Evolutionary conservation across 1,140 invertebrate species (phyloP), one percentile per base, ranked within the genome.

Genomic region (Lepidotrigona ventralis): DNA sequence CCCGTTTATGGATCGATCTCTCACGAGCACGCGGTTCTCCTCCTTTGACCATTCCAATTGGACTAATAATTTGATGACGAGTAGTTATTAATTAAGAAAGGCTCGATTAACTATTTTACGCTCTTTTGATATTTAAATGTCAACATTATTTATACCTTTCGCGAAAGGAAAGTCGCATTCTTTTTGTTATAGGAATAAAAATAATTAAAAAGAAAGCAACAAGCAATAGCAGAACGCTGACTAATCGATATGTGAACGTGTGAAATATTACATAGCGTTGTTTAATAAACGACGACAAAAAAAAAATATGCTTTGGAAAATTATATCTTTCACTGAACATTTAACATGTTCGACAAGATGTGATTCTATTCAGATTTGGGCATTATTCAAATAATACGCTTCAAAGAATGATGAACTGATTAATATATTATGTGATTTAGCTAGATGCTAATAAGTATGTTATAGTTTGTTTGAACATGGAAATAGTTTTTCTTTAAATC

Each of bases 1-100:
- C 70, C n/a, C 29, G 53, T 63, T 33, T 54, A 39, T n/a, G 19
- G 5, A 86, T 85, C 74, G 63, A 82, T 85, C 26, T 85, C 26
- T 29, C 29, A 17, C 29, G 33, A 69, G 70, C 70, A 71, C 63
- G 70, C 74, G 82, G 19, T 21, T 75, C 54, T 54, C 5, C 56
- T 46, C 39, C 39, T 46, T 78, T n/a, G 72, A 11, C 72, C 51
- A 21, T 78, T 23, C 9, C 17, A 69, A 39, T 69, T 46, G 23
- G 9, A 60, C 23, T 21, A 11, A 23, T n/a, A 60, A 60, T 60
- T 56, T 56, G 17, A 56, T 56, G 4, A 19, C 54, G 54, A 17
- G 54, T 8, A 19, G 39, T 46, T 46, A 0, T 8, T 46, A 46
- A 19, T 6, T 8, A 29, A 64, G 8, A 29, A 15, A 1, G 17